Base-by-base conservation (phyloP, 1,140 invertebrate species). In the Hypothenemus hampei region DNA sequence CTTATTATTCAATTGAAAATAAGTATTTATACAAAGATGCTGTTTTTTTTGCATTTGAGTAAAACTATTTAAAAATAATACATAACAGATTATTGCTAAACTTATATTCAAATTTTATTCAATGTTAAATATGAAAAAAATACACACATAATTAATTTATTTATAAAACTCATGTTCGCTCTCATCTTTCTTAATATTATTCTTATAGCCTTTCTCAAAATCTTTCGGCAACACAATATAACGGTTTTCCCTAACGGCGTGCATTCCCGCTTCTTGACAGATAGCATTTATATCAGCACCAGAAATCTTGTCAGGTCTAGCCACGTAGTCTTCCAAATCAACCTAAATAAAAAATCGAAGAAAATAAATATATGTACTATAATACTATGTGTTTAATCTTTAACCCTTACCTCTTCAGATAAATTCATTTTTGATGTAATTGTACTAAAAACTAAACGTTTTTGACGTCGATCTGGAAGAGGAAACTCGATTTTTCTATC, bases 401-500 rank as follows among this genome's bases (percentile, higher is more conserved):
- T 10, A 39, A 23, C n/a, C 52, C 44, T 55, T 51, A 70, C 69
- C 73, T 99, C 97, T 70, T 99, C 97, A 59, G 92, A 96, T n/a
- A 99, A 77, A 76, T 99, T 99, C 97, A 99, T 99, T 71, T 93
- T 97, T 0, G 88, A 79, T 0, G 97, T 98, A 55, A 99, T 98
- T 0, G 97, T 99, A 11, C 93, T 89, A 75, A 99, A 99, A 55
- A 99, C 91, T 3, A 99, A 76, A 60, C 97, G 90, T 69, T 99
- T 99, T 71, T 99, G 97, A 53, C 97, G 79, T 21, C 97, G 80
- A 78, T 99, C 97, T 0, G 97, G 97, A 18, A 98, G 72, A 4
- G 97, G 97, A 71, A 99, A 99, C 74, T 99, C 97, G 59, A 99
- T 99, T 77, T 99, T 99, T 59, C 97, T 80, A 76, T 99, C 97